phyloP scores from a whole-genome alignment of 2,797 vertebrate genomes.

The Harpagifer antarcticus region DNA sequence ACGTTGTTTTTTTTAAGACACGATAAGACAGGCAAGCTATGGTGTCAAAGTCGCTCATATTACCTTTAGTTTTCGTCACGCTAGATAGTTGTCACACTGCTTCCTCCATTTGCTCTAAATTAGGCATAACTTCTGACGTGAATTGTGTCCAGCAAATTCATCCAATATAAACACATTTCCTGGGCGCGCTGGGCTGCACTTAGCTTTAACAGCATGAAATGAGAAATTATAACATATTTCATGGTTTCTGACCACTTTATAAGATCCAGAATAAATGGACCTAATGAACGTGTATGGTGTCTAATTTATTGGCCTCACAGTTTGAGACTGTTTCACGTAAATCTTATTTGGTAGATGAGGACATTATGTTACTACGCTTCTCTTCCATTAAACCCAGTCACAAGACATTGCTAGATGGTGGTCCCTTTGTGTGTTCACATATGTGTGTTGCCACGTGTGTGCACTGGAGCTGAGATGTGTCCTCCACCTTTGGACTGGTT shows the following conservation, averaged over 20 bases:
- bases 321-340: not conserved
- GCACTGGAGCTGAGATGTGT: slow-evolving; percentile 20
- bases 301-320: not conserved
- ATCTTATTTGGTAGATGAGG: not conserved
- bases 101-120: not conserved
- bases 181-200: not conserved
- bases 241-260: slow-evolving; percentile 1
- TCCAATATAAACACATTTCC: not conserved
- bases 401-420: not conserved
- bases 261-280: not conserved
- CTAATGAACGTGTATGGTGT: not conserved
- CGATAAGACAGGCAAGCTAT: not conserved
- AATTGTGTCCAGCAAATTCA: not conserved
- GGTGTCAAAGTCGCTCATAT: not conserved
- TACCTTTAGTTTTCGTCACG: not conserved
- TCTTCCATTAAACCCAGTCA: not conserved
- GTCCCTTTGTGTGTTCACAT: not conserved
- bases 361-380: not conserved
- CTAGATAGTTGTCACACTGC: slow-evolving; percentile 8
- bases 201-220: slow-evolving; percentile 11
- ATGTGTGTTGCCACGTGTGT: not conserved
- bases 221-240: not conserved
- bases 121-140: not conserved
- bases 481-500: slow-evolving; percentile 27
- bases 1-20: not conserved